Evolutionary conservation across 2,888 invertebrate species (phyloP), one percentile per base, ranked within the genome.

Genomic region (Nysson spinosus): DNA sequence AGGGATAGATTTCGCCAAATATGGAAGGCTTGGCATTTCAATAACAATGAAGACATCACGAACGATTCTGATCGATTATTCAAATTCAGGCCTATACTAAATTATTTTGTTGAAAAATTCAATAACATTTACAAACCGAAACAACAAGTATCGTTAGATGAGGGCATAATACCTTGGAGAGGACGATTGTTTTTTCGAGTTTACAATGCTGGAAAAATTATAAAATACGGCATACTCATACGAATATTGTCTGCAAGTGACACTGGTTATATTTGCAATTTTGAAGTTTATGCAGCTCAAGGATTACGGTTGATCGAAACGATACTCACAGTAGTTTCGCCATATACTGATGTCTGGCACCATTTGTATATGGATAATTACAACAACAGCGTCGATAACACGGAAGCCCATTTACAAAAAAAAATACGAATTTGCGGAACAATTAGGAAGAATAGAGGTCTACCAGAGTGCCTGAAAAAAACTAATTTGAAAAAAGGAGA

Each of bases 161-260:
- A 74, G 44, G 57, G 67, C 24, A 68, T 76, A 37, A 62, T 76
- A 14, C 70, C 72, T 22, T 76, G 69, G 70, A 32, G 69, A 49
- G 75, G 72, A 28, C 44, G 65, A 43, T 47, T 72, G 14, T 28
- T 22, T 12, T 69, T 76, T 34, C 47, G 63, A 35, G 67, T 67
- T 14, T 72, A 76, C 35, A 71, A 75, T 71, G 39, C 73, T 12
- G 39, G 44, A 22, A 74, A 69, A 65, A 49, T 70, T 34, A 56
- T 49, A 39, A 76, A 75, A 55, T 75, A 69, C 39, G 75, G 75
- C 9, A 69, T 77, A 30, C 55, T 72, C 7, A 39, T 72, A 28
- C 43, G 69, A 46, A 58, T 72, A 39, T 35, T 75, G 6, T 65
- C 43, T 52, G 70, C 73, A 64, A 32, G 61, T 34, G 50, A 30